Conservation (phyloP, 2,113 vertebrate genomes). For the Grammomys surdaster region DNA sequence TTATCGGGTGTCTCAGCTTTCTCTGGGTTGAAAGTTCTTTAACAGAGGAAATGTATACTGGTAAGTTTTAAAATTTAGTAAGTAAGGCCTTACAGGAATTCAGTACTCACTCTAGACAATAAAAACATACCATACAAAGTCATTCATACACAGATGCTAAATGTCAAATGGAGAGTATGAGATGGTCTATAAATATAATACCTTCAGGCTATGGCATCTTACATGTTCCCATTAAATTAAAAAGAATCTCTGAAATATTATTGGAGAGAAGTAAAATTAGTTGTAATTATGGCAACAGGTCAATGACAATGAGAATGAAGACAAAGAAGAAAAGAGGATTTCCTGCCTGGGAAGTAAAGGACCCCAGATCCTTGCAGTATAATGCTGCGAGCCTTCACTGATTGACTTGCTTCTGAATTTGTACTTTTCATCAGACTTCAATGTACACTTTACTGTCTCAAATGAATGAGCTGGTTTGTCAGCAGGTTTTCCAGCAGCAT, state of each 20-base stretch:
- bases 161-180: background rate
- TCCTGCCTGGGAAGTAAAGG: background rate
- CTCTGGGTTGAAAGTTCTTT: background rate
- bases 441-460: background rate
- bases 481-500: background rate
- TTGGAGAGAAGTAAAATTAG: background rate
- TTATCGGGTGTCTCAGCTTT: background rate
- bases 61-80: background rate
- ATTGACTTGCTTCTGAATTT: background rate
- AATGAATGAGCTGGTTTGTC: background rate
- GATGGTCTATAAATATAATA: background rate
- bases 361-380: background rate
- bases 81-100: background rate
- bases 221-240: background rate
- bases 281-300: background rate
- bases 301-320: background rate
- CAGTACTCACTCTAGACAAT: background rate
- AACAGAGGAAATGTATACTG: background rate
- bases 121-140: background rate
- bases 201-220: background rate
- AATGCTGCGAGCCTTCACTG: too few species aligned
- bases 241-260: constrained; percentile 9
- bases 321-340: background rate
- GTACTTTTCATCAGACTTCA: background rate
- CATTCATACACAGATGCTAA: background rate